phyloP scores from a whole-genome alignment of 2,797 vertebrate species.

The Poecile montanus region DNA sequence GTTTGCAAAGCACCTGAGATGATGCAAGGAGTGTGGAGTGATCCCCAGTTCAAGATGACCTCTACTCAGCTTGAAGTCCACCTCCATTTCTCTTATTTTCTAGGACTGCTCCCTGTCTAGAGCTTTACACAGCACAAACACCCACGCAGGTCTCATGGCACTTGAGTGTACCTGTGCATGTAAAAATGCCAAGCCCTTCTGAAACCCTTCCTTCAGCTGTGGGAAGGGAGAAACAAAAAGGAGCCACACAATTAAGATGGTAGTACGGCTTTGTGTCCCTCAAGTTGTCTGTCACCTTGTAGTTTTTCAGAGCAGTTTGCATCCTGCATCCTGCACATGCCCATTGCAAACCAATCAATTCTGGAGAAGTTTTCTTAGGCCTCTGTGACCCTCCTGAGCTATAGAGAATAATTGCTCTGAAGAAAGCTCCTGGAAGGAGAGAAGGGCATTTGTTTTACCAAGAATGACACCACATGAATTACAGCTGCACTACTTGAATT shows the following conservation, averaged over 20 bases:
- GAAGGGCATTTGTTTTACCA: slow-evolving; percentile 16
- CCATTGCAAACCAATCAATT: background rate
- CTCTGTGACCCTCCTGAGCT: background rate
- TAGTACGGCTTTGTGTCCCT: background rate
- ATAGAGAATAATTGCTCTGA: slow-evolving; percentile 15
- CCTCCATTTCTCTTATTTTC: background rate
- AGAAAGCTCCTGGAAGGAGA: background rate
- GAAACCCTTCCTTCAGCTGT: background rate
- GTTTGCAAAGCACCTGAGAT: background rate
- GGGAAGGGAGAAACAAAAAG: background rate
- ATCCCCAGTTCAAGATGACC: background rate
- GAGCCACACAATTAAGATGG: background rate
- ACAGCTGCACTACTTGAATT: background rate
- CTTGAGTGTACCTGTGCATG: background rate
- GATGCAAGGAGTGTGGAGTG: background rate
- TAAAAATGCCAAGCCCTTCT: background rate
- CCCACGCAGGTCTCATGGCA: background rate
- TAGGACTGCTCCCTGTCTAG: background rate
- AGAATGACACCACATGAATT: background rate
- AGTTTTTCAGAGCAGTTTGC: background rate
- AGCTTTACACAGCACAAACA: background rate
- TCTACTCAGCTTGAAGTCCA: background rate
- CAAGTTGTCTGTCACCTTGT: background rate
- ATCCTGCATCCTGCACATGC: background rate
- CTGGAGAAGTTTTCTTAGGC: background rate